A percentile compares a stretch with the other conserved stretches of the same genome.
Evolutionary conservation across 2,888 invertebrate species (phyloP).

Genomic region (Epinotia demarniana): DNA sequence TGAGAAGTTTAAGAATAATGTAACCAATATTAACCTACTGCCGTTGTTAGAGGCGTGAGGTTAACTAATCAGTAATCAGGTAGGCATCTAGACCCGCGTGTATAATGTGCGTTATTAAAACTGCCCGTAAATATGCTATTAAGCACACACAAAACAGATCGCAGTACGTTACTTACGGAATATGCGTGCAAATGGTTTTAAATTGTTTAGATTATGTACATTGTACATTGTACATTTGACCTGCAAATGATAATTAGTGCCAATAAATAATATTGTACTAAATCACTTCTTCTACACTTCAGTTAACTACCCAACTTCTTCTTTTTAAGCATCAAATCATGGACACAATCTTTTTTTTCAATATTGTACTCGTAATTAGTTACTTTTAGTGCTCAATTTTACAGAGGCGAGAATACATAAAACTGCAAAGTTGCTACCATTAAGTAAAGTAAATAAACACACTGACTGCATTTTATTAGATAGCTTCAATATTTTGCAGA

Average conservation of each 20-base stretch:
- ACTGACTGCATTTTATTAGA: background rate
- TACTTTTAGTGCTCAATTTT: background rate
- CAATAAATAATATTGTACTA: background rate
- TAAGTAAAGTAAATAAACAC: background rate
- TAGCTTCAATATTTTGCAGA: conserved; percentile 18
- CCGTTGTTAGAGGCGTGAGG: background rate
- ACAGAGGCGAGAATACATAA: background rate
- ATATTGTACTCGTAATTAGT: background rate
- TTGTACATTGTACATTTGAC: too few species aligned
- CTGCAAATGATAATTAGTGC: background rate
- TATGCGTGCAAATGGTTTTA: conserved; percentile 12
- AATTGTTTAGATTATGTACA: background rate
- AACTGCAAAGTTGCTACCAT: background rate
- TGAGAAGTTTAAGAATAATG: background rate
- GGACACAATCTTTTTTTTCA: too few species aligned
- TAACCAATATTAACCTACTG: background rate
- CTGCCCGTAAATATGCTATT: conserved; percentile 11
- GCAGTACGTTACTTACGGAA: background rate
- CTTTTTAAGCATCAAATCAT: too few species aligned
- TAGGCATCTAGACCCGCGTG: conserved; percentile 8
- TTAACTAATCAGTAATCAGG: conserved; percentile 4
- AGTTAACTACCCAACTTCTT: too few species aligned
- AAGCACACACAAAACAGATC: background rate
- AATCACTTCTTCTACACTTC: background rate
- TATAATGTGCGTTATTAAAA: conserved; percentile 17